These are phyloP conservation scores for Drosophila subobscura DNA, from an alignment of 1,140 invertebrate genomes.

Conservation along the genomic window DNA sequence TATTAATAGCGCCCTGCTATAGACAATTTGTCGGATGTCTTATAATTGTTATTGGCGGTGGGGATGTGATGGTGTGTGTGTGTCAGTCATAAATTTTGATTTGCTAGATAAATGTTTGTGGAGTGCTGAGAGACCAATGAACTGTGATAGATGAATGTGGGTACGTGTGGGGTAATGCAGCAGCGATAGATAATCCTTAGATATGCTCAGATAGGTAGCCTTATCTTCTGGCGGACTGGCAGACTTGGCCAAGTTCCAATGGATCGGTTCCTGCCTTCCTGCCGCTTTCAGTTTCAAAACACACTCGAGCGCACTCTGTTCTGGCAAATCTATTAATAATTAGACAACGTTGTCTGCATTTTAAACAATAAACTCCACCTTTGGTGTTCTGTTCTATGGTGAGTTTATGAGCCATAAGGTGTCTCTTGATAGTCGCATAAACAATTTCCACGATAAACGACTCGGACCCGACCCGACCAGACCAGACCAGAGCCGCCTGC, in stretches of 20 bases:
- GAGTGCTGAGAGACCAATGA: constrained; percentile 30
- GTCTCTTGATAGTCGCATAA: constrained; percentile 70
- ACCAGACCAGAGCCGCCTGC: not conserved
- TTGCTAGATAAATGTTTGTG: no score
- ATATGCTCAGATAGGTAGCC: not conserved
- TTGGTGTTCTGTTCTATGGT: not conserved
- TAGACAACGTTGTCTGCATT: constrained; percentile 72
- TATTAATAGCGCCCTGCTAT: constrained; percentile 79
- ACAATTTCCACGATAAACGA: constrained; percentile 52
- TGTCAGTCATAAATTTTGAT: constrained; percentile 15
- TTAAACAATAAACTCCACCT: constrained; percentile 24
- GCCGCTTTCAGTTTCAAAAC: constrained; percentile 59
- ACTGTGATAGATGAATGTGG: constrained; percentile 6
- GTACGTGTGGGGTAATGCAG: no score
- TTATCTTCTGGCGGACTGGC: no score
- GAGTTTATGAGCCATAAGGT: constrained; percentile 55
- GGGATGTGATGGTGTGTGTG: constrained; percentile 27
- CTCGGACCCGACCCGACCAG: not conserved
- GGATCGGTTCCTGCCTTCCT: constrained; percentile 21
- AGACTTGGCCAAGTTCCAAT: constrained; percentile 36
- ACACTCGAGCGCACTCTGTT: constrained; percentile 26
- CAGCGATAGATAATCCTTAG: not conserved
- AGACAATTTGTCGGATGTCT: constrained; percentile 48
- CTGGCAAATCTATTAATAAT: constrained; percentile 69
- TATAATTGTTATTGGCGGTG: constrained; percentile 32